Base-by-base conservation (phyloP, 2,113 vertebrate species). In the Lycaon pictus region DNA sequence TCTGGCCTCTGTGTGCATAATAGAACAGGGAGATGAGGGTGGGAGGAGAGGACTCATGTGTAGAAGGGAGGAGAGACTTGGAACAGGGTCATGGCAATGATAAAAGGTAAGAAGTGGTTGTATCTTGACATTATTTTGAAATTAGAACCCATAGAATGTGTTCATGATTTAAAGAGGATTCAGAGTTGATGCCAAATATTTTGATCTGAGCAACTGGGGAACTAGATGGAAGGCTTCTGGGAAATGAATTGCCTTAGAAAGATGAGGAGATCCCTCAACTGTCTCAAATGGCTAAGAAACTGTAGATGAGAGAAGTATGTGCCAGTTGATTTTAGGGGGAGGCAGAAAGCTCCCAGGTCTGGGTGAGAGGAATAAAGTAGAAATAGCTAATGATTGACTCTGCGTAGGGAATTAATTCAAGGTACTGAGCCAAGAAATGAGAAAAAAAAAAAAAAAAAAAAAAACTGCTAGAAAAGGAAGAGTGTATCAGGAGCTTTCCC, bases 211-310 rank as follows among this genome's bases (percentile, higher is more conserved):
- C 9, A 89, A 76, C 3, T 74, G 55, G 2, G 79, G 92, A 94
- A 79, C 0, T 5, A 51, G n/a, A 43, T 53, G 29, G 69, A 86
- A 87, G 29, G 9, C 8, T 93, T 89, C 56, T 35, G 27, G 4
- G 5, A 87, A 53, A 22, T 60, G 1, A 48, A 65, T 81, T 92
- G 35, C n/a, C 96, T 84, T 84, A 83, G 58, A 87, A 90, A 95
- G 90, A 48, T 84, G 6, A 60, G 12, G 27, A 27, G 35, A 91
- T 58, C 7, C 19, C 32, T 56, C 8, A 63, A 51, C 82, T 87
- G 10, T 37, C 15, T 77, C n/a, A 55, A 81, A 25, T 82, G 51
- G 3, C 55, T 77, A 37, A 83, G 62, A 79, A 88, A 77, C 43
- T 83, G 58, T 35, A 69, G 20, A 58, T 13, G 4, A 67, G 7